A percentile compares a stretch with the other conserved stretches of the same genome.
These are phyloP conservation scores for Tachyglossus aculeatus DNA, from an alignment of 2,797 vertebrate species.

Conservation along the genomic window DNA sequence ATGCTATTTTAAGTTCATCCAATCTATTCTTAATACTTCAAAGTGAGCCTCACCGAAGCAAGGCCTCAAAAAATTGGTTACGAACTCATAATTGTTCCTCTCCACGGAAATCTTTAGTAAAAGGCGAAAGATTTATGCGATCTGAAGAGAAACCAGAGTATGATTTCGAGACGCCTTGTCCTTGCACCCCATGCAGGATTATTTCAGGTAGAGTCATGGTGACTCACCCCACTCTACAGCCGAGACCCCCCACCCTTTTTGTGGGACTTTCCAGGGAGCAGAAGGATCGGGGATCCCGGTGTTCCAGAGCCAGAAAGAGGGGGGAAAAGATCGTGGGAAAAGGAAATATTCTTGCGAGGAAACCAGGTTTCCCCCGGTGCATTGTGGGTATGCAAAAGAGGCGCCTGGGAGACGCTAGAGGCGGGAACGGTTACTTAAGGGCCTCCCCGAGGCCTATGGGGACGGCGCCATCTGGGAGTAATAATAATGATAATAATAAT, in stretches of 20 bases:
- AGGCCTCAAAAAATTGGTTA: conserved; percentile 11
- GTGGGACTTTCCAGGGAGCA: fast-evolving
- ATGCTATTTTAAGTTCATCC: no score
- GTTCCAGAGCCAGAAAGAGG: no score
- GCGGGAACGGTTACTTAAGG: neutral
- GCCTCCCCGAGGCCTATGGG: no score
- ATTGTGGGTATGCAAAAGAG: conserved; percentile 45
- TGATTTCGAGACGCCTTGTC: no score
- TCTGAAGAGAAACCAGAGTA: conserved; percentile 79
- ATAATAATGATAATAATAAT: no score
- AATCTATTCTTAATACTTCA: fast-evolving
- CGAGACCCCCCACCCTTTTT: fast-evolving
- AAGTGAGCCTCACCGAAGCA: fast-evolving
- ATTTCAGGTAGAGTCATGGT: neutral
- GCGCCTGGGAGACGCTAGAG: neutral
- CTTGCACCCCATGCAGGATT: no score
- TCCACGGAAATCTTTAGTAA: conserved; percentile 88
- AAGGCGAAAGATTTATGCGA: conserved; percentile 83
- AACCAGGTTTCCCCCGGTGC: neutral
- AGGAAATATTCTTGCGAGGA: neutral
- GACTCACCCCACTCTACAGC: neutral
- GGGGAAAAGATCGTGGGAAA: no score
- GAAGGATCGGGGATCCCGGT: no score
- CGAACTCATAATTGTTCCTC: conserved; percentile 50
- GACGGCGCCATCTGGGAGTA: no score